A percentile compares a stretch with the other conserved stretches of the same genome.
These are phyloP conservation scores for Nyleta sp. DNA, from an alignment of 2,888 invertebrate species.

Conservation along the genomic window DNA sequence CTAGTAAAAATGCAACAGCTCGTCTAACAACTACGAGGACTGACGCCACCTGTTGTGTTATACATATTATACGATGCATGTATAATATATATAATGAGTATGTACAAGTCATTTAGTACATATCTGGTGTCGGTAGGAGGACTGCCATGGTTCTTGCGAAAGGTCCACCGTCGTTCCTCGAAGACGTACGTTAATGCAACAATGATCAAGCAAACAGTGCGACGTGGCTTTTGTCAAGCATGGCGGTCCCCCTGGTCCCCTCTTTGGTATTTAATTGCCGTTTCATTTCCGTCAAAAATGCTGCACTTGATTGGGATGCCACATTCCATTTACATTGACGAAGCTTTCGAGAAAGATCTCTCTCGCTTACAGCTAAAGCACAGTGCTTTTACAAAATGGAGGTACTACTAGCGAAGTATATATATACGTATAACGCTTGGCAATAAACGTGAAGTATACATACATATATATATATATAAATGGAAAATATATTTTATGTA, in stretches of 20 bases:
- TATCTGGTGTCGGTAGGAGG: constrained; percentile 65
- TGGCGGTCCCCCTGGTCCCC: constrained; percentile 43
- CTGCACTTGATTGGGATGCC: constrained; percentile 81
- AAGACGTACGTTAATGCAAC: not conserved
- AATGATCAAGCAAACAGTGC: not conserved
- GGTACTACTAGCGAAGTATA: constrained; percentile 73
- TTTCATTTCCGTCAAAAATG: constrained; percentile 75
- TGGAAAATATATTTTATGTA: constrained; percentile 55
- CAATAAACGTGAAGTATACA: constrained; percentile 67
- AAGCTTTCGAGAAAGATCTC: constrained; percentile 78
- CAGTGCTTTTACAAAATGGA: constrained; percentile 76
- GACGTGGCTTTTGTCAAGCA: constrained; percentile 43
- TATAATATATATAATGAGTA: constrained; percentile 60
- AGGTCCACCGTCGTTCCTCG: constrained; percentile 3
- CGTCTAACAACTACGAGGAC: constrained; percentile 81
- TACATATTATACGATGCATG: constrained; percentile 60
- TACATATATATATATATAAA: constrained; percentile 60
- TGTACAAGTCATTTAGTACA: constrained; percentile 73
- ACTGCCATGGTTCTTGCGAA: constrained; percentile 53
- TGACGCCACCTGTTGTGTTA: constrained; percentile 79
- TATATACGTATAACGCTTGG: constrained; percentile 68
- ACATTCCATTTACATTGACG: constrained; percentile 82
- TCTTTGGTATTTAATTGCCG: constrained; percentile 63
- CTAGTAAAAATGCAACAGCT: constrained; percentile 81
- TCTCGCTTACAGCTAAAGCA: constrained; percentile 73